Conservation (phyloP, 2,888 invertebrate genomes). For the Halictus ligatus region DNA sequence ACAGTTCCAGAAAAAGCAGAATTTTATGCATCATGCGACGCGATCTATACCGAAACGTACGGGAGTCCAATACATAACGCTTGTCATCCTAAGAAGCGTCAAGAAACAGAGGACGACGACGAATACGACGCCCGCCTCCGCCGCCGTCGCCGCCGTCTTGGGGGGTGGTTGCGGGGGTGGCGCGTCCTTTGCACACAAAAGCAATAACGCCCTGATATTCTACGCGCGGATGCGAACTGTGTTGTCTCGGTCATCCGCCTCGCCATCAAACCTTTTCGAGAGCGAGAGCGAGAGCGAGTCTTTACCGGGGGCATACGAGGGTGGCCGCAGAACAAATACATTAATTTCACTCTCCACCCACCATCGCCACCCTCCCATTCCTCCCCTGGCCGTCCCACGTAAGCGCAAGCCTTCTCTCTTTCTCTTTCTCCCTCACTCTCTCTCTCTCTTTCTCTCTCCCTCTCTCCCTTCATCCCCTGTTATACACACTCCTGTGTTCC, state of each 20-base stretch:
- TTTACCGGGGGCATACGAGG: slow-evolving; percentile 78
- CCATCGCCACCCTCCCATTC: slow-evolving; percentile 45
- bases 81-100: slow-evolving; percentile 57
- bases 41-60: slow-evolving; percentile 55
- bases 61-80: slow-evolving; percentile 51
- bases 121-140: neutral
- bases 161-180: slow-evolving; percentile 12
- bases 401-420: slow-evolving; percentile 5
- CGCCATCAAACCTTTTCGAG: slow-evolving; percentile 70
- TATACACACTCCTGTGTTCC: slow-evolving; percentile 22
- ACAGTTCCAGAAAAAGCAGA: slow-evolving; percentile 3
- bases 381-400: slow-evolving; percentile 24
- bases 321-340: slow-evolving; percentile 83
- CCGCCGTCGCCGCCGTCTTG: neutral
- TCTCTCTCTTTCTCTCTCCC: neutral
- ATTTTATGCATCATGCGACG: slow-evolving; percentile 46
- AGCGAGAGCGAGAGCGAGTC: slow-evolving; percentile 73
- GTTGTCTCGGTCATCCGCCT: slow-evolving; percentile 73
- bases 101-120: slow-evolving; percentile 41
- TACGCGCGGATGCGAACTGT: slow-evolving; percentile 64
- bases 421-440: neutral
- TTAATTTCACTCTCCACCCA: slow-evolving; percentile 81
- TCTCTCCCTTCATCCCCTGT: slow-evolving; percentile 10
- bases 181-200: slow-evolving; percentile 74
- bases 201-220: slow-evolving; percentile 76